Conservation (phyloP, 2,113 vertebrate species). For the Elachura formosa region DNA sequence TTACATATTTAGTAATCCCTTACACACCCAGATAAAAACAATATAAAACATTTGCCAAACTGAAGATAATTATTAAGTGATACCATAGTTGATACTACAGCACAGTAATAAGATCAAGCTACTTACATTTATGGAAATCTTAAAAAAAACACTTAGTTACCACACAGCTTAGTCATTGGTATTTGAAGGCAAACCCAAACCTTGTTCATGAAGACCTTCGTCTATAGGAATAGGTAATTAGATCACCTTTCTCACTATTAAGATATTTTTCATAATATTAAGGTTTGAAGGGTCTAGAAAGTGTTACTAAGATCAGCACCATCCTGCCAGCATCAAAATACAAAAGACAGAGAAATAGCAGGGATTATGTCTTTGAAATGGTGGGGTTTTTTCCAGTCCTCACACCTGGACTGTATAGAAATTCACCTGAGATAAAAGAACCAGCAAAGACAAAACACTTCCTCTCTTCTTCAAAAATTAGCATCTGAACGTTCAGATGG, state of each 20-base stretch:
- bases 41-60: neutral
- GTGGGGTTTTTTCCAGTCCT: fast-evolving
- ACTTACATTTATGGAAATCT: neutral
- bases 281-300: neutral
- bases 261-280: neutral
- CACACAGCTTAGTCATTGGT: neutral
- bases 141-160: neutral
- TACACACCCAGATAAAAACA: neutral
- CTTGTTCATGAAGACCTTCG: neutral
- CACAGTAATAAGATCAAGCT: neutral
- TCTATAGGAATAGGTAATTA: neutral
- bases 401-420: neutral
- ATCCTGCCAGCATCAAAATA: neutral
- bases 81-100: neutral
- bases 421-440: neutral
- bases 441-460: neutral
- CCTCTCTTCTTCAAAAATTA: neutral
- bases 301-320: neutral
- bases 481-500: neutral
- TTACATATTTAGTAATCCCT: neutral
- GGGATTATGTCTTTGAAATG: neutral
- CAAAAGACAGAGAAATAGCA: neutral
- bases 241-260: neutral
- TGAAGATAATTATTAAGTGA: neutral
- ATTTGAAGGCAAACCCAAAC: neutral